Conservation (phyloP, 2,888 invertebrate species). For the Lithophane leautieri region DNA sequence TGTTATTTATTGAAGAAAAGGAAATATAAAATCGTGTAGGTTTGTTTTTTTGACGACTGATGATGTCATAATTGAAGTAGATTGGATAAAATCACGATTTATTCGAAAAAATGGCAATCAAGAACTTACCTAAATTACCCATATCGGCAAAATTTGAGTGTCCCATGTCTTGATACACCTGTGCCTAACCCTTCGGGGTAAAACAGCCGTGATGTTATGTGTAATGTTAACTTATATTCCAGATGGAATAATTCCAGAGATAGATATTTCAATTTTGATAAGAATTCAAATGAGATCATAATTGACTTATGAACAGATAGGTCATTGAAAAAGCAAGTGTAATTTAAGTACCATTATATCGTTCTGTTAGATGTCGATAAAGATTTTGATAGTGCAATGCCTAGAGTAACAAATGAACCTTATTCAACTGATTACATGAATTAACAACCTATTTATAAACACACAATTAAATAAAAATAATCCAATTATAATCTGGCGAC, state of each 20-base stretch:
- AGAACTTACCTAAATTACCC: too few relatives aligned
- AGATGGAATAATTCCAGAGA: neutral
- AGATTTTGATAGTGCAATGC: neutral
- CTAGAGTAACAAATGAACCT: neutral
- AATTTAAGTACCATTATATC: too few relatives aligned
- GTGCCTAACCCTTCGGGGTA: too few relatives aligned
- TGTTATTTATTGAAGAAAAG: conserved; percentile 30
- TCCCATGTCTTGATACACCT: too few relatives aligned
- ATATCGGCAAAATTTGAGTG: too few relatives aligned
- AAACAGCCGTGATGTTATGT: too few relatives aligned
- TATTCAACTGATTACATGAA: conserved; percentile 10
- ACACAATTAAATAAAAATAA: neutral
- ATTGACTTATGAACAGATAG: neutral
- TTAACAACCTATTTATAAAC: conserved; percentile 1
- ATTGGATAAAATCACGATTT: neutral
- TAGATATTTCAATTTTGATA: too few relatives aligned
- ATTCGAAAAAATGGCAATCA: too few relatives aligned
- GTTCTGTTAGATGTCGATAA: neutral
- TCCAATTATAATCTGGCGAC: conserved; percentile 12
- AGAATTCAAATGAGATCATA: neutral
- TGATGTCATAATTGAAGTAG: conserved; percentile 18
- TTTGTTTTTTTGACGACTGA: neutral
- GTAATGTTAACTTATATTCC: neutral
- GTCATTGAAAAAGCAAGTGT: too few relatives aligned
- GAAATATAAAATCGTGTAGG: conserved; percentile 14